Percentiles rank a stretch among this genome's conserved stretches.
These are phyloP conservation scores for Chaetoderma sp. DNA, from an alignment of 2,888 invertebrate genomes.

Conservation along the genomic window DNA sequence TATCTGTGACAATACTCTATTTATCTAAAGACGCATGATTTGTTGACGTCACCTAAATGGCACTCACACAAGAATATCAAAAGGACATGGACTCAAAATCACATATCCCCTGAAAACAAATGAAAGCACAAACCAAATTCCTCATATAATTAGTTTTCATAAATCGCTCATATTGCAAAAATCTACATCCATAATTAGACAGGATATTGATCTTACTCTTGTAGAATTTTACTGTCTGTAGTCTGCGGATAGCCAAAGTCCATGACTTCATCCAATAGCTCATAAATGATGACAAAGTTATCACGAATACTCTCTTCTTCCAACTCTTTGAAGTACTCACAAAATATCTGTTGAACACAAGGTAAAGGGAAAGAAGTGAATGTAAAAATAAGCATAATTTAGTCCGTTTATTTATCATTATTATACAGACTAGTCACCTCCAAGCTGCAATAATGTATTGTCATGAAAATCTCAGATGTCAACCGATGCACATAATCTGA, in stretches of 20 bases:
- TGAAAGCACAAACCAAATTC: no score
- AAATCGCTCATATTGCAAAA: no score
- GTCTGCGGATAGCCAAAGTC: constrained; percentile 99
- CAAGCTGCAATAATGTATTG: not conserved
- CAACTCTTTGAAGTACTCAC: constrained; percentile 96
- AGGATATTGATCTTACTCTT: constrained; percentile 79
- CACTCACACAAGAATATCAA: no score
- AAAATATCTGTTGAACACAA: constrained; percentile 74
- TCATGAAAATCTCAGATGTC: not conserved
- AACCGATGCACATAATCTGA: not conserved
- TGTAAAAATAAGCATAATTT: no score
- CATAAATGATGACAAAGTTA: constrained; percentile 99
- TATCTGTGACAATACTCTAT: no score
- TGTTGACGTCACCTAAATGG: no score
- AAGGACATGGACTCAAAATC: no score
- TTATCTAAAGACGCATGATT: no score
- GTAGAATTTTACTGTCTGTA: constrained; percentile 96
- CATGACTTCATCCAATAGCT: constrained; percentile 93
- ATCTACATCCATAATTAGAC: no score
- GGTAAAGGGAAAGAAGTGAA: constrained; percentile 3
- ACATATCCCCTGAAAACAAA: no score
- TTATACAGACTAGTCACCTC: not conserved
- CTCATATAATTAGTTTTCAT: no score
- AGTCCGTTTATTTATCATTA: no score
- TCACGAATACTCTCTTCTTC: constrained; percentile 99